Percentiles rank a stretch among this genome's conserved stretches.
Evolutionary conservation across 2,113 vertebrate species (phyloP).

Genomic region (Spheniscus mendiculus): DNA sequence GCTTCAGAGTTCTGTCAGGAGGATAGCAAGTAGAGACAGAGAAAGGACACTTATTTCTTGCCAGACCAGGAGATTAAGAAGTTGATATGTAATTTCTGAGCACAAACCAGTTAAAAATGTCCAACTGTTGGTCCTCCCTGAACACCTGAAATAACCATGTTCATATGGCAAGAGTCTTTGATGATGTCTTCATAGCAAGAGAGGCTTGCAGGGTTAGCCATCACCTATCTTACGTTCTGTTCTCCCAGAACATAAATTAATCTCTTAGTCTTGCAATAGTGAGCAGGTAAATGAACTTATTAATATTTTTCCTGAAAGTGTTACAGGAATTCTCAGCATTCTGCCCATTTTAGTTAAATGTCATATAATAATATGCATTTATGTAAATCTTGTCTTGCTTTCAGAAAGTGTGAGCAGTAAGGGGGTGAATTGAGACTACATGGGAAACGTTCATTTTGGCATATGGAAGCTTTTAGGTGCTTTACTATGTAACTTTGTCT

Average conservation of each 20-base stretch:
- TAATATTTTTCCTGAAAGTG: background rate
- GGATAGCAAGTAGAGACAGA: background rate
- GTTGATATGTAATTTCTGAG: background rate
- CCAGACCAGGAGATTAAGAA: background rate
- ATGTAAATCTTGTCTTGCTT: background rate
- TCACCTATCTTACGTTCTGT: fast-evolving
- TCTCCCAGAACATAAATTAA: background rate
- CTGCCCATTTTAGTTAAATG: background rate
- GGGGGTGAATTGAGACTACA: background rate
- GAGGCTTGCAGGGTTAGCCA: background rate
- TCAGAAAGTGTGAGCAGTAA: background rate
- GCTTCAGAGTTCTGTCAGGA: background rate
- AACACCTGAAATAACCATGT: background rate
- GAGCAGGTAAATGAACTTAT: background rate
- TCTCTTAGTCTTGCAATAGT: background rate
- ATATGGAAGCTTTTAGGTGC: background rate
- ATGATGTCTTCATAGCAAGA: background rate
- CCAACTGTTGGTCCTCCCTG: background rate
- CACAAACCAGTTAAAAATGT: background rate
- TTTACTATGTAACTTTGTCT: background rate
- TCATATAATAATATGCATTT: background rate
- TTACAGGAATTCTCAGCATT: background rate
- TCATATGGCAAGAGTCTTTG: background rate
- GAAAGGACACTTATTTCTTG: background rate
- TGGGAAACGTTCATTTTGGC: background rate